Conservation (phyloP, 2,797 vertebrate species). For the Manis crassicaudata region DNA sequence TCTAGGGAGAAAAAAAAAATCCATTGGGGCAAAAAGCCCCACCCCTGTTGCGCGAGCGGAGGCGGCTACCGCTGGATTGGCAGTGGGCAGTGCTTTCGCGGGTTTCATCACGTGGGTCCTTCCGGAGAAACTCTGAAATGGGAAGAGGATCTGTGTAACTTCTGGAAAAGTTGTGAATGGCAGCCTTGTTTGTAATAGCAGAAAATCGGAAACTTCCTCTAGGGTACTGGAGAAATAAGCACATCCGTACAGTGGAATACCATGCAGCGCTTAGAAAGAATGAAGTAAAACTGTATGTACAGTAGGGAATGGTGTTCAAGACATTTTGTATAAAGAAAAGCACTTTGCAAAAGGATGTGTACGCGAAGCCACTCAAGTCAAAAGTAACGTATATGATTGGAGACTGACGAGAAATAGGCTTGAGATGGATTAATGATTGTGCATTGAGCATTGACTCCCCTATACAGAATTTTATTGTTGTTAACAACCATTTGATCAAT, state of each 20-base stretch:
- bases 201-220: background rate
- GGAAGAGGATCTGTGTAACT: background rate
- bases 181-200: background rate
- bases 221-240: background rate
- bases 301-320: background rate
- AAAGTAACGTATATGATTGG: background rate
- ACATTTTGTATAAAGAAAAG: background rate
- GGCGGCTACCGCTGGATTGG: background rate
- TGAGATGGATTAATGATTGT: too few species aligned
- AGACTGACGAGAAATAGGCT: too few species aligned
- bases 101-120: background rate
- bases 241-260: background rate
- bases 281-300: background rate
- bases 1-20: background rate
- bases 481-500: too few species aligned
- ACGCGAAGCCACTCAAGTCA: background rate
- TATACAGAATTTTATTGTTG: too few species aligned
- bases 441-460: too few species aligned
- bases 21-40: too few species aligned
- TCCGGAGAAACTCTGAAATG: background rate
- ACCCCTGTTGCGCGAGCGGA: background rate
- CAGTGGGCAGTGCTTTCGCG: background rate
- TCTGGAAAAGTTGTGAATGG: conserved; percentile 15
- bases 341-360: background rate
- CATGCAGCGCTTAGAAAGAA: background rate